Percentiles rank a stretch among this genome's conserved stretches.
Conservation (phyloP, 2,888 invertebrate species). For the Scaptomyza caliginosa region DNA sequence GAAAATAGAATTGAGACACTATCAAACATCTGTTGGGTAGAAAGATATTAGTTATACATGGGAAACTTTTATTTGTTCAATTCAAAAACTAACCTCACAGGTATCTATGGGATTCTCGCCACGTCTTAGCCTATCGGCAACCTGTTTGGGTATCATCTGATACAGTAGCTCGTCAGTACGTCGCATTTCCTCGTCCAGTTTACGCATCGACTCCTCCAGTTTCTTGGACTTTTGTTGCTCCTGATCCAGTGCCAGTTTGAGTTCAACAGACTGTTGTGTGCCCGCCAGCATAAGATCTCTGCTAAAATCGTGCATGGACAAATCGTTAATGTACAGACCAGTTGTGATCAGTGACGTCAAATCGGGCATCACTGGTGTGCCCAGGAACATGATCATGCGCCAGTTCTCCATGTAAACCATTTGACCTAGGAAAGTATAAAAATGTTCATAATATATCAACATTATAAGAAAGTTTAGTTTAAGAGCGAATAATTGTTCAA, state of each 20-base stretch:
- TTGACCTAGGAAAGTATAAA: slow-evolving; percentile 88
- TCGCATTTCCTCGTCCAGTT: slow-evolving; percentile 97
- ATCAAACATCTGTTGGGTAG: slow-evolving; percentile 92
- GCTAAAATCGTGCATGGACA: slow-evolving; percentile 99
- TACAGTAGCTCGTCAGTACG: slow-evolving; percentile 97
- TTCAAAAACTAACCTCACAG: slow-evolving; percentile 90
- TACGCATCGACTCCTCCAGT: slow-evolving; percentile 97
- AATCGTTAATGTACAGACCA: slow-evolving; percentile 97
- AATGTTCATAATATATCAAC: neutral
- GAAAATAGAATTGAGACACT: slow-evolving; percentile 98
- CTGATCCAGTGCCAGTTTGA: slow-evolving; percentile 97
- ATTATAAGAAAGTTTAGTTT: neutral
- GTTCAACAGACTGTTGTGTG: slow-evolving; percentile 98
- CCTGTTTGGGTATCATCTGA: slow-evolving; percentile 99
- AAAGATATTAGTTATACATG: neutral
- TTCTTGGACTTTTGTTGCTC: slow-evolving; percentile 98
- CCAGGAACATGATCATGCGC: slow-evolving; percentile 98
- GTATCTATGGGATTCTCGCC: slow-evolving; percentile 99
- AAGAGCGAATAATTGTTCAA: no score
- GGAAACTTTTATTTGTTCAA: neutral
- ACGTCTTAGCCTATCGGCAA: slow-evolving; percentile 95
- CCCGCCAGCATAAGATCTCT: slow-evolving; percentile 97
- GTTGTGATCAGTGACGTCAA: slow-evolving; percentile 95
- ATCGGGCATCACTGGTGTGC: slow-evolving; percentile 98
- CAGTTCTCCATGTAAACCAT: slow-evolving; percentile 99